Evolutionary conservation across 2,888 invertebrate genomes (phyloP), one percentile per base, ranked within the genome.

Genomic region (Leptopterna dolabrata): DNA sequence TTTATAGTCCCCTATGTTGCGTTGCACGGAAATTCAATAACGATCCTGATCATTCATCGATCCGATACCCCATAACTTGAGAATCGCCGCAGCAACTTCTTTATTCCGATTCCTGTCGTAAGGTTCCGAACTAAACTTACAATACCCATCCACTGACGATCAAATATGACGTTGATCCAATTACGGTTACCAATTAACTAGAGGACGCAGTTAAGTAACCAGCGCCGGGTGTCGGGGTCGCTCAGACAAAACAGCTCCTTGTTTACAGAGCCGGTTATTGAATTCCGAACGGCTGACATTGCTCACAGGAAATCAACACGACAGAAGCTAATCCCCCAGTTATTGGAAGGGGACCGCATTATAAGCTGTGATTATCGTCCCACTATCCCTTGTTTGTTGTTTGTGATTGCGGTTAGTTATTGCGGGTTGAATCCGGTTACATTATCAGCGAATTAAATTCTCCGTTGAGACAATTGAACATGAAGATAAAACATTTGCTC

Each of bases 311-410:
- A 81, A 81, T 81, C 81, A 51, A 81, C 81, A 81, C 55, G 47
- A 51, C 81, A 81, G 81, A 81, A 81, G 81, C 81, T 81, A 81
- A 81, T 81, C 81, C 51, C 55, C 47, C 36, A 51, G 81, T 81
- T 81, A 81, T 81, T 81, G 81, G 81, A 81, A 81, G 29, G 71
- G 29, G 51, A 81, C 81, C 81, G 51, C 81, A 81, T 51, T 51
- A 45, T 81, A 51, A 47, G 51, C 51, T 51, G 55, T 51, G 19
- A 78, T 47, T 43, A 78, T 78, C 30, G n/a, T 51, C 43, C 81
- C 81, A 51, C 30, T 51, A 30, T 81, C 73, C 73, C 73, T 7
- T 73, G 36, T 73, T 73, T 73, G 73, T 41, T 41, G 73, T 73
- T 73, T 36, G 43, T 78, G 78, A 78, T 78, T 45, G 78, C 47